Evolutionary conservation across 2,113 vertebrate genomes (phyloP), one percentile per base, ranked within the genome.

Genomic region (Clarias gariepinus): DNA sequence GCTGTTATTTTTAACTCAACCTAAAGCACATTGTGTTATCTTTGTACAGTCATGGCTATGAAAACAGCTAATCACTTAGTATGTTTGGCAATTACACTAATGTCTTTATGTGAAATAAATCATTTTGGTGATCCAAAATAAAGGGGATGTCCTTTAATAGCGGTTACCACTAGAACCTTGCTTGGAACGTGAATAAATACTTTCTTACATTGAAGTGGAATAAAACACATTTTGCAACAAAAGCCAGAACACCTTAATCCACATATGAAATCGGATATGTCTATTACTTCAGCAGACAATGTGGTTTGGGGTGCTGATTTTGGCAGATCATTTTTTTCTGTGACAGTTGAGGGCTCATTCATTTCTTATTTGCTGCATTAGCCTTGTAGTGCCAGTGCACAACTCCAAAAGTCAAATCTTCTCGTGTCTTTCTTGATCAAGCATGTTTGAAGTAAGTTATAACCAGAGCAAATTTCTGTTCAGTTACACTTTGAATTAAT

Each of bases 341-440:
- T 36, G 21, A 66, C 36, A 66, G n/a, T 10, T 47, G 7, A 25
- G 36, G 36, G 19, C 36, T 77, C 28, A 52, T 30, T 74, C 23
- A 73, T 41, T 73, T 74, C 15, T 61, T 41, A 23, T 18, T 21
- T 61, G 69, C 30, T 10, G 10, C 6, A 16, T 84, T 74, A 76
- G 83, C 60, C 18, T 85, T 78, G 73, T 53, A 85, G 71, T 30
- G n/a, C 71, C 83, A 76, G 71, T 77, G 58, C 69, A 74, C 1
- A 63, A 16, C 83, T 85, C 58, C 55, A 84, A n/a, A 57, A 28
- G 58, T 25, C 71, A 63, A 28, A 61, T 77, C 71, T 76, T 21
- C 58, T 61, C 12, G 9, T 66, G 83, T 47, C 55, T n/a, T 74
- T 47, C 33, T 84, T 73, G 36, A 77, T 85, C 58, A 77, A 64